Percentiles rank a stretch among this genome's conserved stretches.
phyloP scores from a whole-genome alignment of 2,113 vertebrate species.

The Eurypyga helias region DNA sequence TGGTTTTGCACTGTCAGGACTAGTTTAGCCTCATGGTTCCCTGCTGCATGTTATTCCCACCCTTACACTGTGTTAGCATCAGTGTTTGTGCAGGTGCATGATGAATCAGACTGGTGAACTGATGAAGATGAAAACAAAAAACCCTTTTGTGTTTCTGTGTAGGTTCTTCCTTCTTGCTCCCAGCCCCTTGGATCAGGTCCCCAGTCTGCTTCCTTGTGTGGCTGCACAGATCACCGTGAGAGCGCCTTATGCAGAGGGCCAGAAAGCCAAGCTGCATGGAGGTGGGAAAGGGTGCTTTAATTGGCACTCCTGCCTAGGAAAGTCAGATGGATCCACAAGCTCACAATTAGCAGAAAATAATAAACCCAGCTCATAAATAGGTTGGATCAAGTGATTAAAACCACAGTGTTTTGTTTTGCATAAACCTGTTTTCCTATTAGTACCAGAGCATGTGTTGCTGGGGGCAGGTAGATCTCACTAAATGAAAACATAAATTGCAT shows the following conservation, averaged over 20 bases:
- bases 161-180: background rate
- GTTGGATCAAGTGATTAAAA: constrained; percentile 44
- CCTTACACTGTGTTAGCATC: background rate
- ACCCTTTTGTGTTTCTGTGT: background rate
- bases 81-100: constrained; percentile 8
- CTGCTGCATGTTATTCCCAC: background rate
- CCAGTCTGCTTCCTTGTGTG: background rate
- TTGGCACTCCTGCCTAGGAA: background rate
- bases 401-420: constrained; percentile 17
- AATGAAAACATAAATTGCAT: background rate
- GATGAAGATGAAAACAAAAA: background rate
- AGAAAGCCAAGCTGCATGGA: rapidly evolving
- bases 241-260: background rate
- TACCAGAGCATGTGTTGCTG: background rate
- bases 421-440: constrained; percentile 27
- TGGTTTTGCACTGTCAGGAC: background rate
- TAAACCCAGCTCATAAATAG: background rate
- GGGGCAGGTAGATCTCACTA: background rate
- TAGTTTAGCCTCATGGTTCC: background rate
- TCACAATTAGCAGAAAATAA: constrained; percentile 30
- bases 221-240: rapidly evolving
- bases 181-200: background rate
- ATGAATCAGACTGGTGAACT: constrained; percentile 1
- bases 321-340: background rate
- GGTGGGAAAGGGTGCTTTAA: background rate